These are phyloP conservation scores for Lasioglossum zephyrum DNA, from an alignment of 2,888 invertebrate species.

Conservation along the genomic window DNA sequence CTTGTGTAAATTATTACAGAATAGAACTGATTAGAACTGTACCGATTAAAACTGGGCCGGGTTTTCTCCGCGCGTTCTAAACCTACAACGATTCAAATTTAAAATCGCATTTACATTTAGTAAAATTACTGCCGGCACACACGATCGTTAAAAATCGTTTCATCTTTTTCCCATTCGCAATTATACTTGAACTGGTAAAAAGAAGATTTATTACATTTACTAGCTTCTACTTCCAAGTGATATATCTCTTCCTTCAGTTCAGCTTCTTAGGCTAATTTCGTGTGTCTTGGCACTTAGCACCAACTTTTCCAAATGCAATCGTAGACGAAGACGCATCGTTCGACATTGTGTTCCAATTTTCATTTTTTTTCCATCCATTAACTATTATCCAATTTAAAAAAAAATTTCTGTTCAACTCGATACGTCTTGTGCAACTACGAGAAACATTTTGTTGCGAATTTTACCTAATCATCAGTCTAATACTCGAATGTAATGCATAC, in stretches of 20 bases:
- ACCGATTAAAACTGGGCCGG: conserved; percentile 6
- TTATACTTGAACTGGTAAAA: conserved; percentile 31
- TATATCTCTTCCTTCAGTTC: conserved; percentile 35
- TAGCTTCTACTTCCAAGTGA: conserved; percentile 24
- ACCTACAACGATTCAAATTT: conserved; percentile 17
- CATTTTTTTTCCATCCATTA: background rate
- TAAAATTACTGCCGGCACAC: conserved; percentile 20
- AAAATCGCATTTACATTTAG: conserved; percentile 30
- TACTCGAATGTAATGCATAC: conserved; percentile 56
- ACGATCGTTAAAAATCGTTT: conserved; percentile 29
- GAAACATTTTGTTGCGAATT: conserved; percentile 43
- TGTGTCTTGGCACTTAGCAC: conserved; percentile 54
- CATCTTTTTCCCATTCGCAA: background rate
- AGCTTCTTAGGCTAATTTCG: conserved; percentile 52
- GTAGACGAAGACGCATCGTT: conserved; percentile 55
- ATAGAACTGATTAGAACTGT: conserved; percentile 40
- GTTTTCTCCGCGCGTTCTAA: background rate
- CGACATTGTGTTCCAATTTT: background rate
- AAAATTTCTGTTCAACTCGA: conserved; percentile 7
- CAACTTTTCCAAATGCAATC: conserved; percentile 43
- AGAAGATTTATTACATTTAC: conserved; percentile 37
- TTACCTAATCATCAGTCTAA: conserved; percentile 67
- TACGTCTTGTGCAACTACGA: conserved; percentile 54
- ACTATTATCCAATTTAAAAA: background rate
- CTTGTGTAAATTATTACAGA: conserved; percentile 24